phyloP scores from a whole-genome alignment of 1,140 invertebrate species.

The Neotoxoptera formosana region DNA sequence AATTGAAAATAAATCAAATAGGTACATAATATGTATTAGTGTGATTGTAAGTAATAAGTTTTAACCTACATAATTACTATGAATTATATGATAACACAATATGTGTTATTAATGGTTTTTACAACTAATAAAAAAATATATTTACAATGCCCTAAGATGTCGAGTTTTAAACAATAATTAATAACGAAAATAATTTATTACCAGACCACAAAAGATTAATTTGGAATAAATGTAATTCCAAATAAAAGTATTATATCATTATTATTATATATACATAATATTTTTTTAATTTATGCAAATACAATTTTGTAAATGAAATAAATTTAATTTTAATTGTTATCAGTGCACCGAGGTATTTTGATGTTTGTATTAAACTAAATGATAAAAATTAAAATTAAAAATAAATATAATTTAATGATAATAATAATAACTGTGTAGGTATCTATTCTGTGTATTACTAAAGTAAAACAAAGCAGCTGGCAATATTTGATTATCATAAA shows the following conservation, averaged over 20 bases:
- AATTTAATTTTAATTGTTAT: slow-evolving; percentile 14
- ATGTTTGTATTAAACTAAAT: not conserved
- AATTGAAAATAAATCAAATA: not conserved
- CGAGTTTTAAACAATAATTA: not conserved
- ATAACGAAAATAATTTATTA: slow-evolving; percentile 1
- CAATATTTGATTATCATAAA: not conserved
- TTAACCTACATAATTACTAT: slow-evolving; percentile 13
- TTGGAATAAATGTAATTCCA: not conserved
- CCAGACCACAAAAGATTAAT: not conserved
- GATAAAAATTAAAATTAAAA: too few species aligned
- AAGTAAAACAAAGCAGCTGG: not conserved
- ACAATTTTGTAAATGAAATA: not conserved
- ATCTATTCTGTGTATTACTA: not conserved
- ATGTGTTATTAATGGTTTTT: slow-evolving; percentile 17
- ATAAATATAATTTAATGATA: not conserved
- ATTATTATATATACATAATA: not conserved
- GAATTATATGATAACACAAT: slow-evolving; percentile 6
- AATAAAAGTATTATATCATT: not conserved
- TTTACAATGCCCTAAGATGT: slow-evolving; percentile 2
- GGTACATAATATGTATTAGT: too few species aligned
- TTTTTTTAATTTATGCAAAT: not conserved
- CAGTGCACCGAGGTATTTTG: not conserved
- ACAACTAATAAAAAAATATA: not conserved
- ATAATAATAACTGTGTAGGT: not conserved
- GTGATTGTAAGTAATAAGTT: not conserved